Conservation (phyloP, 2,888 invertebrate species). For the Arctia plantaginis region DNA sequence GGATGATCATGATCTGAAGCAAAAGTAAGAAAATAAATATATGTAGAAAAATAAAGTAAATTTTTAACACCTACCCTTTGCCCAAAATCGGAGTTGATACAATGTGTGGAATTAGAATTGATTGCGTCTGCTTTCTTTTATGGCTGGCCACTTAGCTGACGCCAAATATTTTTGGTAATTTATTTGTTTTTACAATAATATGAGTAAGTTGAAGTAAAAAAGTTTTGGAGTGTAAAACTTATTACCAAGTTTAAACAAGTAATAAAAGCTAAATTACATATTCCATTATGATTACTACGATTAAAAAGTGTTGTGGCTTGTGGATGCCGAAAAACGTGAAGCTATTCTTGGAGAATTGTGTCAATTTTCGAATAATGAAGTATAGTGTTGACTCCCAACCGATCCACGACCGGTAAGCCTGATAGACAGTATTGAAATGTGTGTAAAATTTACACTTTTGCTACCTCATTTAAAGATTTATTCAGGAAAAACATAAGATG, state of each 20-base stretch:
- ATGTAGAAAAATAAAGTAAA: background rate
- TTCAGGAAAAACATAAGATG: too few relatives aligned
- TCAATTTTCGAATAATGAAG: background rate
- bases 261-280: background rate
- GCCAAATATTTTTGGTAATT: background rate
- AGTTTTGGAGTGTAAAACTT: background rate
- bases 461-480: too few relatives aligned
- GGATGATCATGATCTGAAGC: constrained; percentile 50
- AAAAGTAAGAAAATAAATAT: background rate
- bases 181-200: background rate
- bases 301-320: background rate
- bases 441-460: too few relatives aligned
- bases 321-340: background rate
- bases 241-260: background rate
- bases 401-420: background rate
- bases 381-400: background rate
- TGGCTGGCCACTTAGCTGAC: too few relatives aligned
- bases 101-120: too few relatives aligned
- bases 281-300: background rate
- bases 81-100: too few relatives aligned
- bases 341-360: background rate
- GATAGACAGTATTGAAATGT: too few relatives aligned
- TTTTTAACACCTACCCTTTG: background rate
- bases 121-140: too few relatives aligned
- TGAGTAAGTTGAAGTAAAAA: background rate